Base-by-base conservation (phyloP, 2,113 vertebrate genomes). In the Oplegnathus fasciatus region DNA sequence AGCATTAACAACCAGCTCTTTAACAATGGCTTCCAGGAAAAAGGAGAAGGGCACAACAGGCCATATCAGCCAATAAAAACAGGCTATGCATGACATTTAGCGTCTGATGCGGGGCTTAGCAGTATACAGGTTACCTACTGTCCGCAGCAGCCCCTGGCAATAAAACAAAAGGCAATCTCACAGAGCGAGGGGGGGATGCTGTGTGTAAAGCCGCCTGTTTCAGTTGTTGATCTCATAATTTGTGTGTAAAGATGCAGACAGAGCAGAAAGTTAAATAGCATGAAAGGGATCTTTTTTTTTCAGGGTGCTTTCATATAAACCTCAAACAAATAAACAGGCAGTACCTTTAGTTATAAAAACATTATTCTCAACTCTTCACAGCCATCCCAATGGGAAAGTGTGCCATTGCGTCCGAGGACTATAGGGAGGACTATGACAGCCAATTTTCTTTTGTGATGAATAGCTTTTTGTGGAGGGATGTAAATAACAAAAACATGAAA, bases 21-120 rank as follows among this genome's bases (percentile, higher is more conserved):
- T 94, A 95, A 96, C 96, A 95, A 95, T 94, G 83, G 94, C 88
- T 84, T 93, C 90, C 88, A 89, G 91, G 92, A 93, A 94, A 75
- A 80, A 80, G 81, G 78, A 93, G 94, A 95, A 95, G 93, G 94
- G 93, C 94, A 95, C 94, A 93, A 94, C 90, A 91, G 89, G 92
- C 90, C 90, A 68, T 86, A 94, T 92, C 90, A 93, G 90, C 93
- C 94, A 95, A 96, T 96, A 96, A 96, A 96, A 94, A 92, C 91
- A 94, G 92, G 87, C 93, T 92, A 92, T 92, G 93, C 95, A 90
- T 96, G 95, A 95, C 94, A 96, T 96, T 96, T 95, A 95, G 88
- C 84, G 89, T 89, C 90, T 93, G 90, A 88, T 90, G 92, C 80
- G 7, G 80, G 84, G 89, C 87, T 94, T 86, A 83, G 83, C 76